Evolutionary conservation across 2,888 invertebrate species (phyloP).

Genomic region (Campaea margaritaria): DNA sequence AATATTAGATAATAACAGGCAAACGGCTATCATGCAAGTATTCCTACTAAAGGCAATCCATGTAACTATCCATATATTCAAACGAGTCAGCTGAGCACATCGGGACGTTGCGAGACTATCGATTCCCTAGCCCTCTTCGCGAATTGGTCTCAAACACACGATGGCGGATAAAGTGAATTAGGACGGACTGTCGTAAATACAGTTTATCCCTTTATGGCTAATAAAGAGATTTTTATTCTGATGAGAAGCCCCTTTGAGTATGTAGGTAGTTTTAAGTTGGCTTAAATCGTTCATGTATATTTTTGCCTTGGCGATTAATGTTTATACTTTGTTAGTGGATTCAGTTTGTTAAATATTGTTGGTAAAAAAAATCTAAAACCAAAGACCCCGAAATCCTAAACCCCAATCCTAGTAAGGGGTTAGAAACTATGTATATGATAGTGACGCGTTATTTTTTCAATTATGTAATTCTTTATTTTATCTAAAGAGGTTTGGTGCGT

Average conservation of each 20-base stretch:
- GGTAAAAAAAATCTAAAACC: too few species aligned
- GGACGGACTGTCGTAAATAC: slow-evolving; percentile 27
- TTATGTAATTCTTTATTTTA: too few species aligned
- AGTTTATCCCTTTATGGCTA: slow-evolving; percentile 25
- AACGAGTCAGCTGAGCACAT: slow-evolving; percentile 5
- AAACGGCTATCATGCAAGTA: too few species aligned
- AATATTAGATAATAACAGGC: too few species aligned
- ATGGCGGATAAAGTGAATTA: slow-evolving; percentile 20
- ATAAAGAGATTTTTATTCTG: slow-evolving; percentile 30
- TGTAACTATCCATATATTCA: neutral
- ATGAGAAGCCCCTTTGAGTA: slow-evolving; percentile 13
- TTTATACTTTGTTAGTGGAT: too few species aligned
- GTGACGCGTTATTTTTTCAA: too few species aligned
- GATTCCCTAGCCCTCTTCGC: slow-evolving; percentile 13
- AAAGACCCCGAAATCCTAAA: too few species aligned
- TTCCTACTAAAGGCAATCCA: too few species aligned
- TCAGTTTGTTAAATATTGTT: too few species aligned
- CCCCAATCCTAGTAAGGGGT: too few species aligned
- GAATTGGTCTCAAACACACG: slow-evolving; percentile 25
- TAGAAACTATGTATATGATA: too few species aligned
- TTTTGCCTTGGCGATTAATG: neutral
- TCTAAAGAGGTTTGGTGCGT: too few species aligned
- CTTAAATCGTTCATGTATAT: neutral
- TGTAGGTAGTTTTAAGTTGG: neutral
- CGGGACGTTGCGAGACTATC: slow-evolving; percentile 10